Evolutionary conservation across 2,797 vertebrate species (phyloP), one percentile per base, ranked within the genome.

Genomic region (Catamblyrhynchus diadema): DNA sequence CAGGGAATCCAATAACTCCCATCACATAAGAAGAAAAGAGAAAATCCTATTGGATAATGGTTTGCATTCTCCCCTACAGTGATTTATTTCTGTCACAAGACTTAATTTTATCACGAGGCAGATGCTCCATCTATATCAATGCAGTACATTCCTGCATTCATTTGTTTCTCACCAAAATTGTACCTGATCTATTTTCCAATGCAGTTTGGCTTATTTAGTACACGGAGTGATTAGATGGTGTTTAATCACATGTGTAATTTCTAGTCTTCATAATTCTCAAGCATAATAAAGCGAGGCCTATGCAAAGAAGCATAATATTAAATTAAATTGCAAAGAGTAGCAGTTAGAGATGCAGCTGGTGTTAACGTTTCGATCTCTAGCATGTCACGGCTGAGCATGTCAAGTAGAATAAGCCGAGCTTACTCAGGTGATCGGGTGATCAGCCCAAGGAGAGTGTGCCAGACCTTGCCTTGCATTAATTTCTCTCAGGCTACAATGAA

Each of bases 381-480:
- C 47, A 14, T 93, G 95, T 96, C 93, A 92, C 27, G 1, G 87
- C 32, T 64, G 85, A 96, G 95, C 94, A 75, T 96, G 98, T 98
- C 97, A 97, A 97, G 98, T 96, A 98, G 98, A 98, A 98, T 98
- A 97, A 98, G 96, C 97, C 17, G 96, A 98, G 98, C 98, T 99
- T 98, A 98, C 97, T 94, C 93, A 98, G 94, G 98, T 98, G 98
- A 98, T 98, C 96, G 95, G 98, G 98, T 97, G 98, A 98, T 97
- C 96, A 85, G 90, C 78, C 85, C 8, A 51, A 98, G 93, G 90
- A 95, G 90, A 84, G 47, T 37, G 86, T 97, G 97, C 97, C 96
- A 97, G 96, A 93, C 90, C 95, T 92, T 67, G 75, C 54, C 91
- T 94, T 87, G 91, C 92, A 93, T 95, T 97, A 72, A 92, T 96